Base-by-base conservation (phyloP, 2,797 vertebrate genomes). In the Onychomys leucogaster region DNA sequence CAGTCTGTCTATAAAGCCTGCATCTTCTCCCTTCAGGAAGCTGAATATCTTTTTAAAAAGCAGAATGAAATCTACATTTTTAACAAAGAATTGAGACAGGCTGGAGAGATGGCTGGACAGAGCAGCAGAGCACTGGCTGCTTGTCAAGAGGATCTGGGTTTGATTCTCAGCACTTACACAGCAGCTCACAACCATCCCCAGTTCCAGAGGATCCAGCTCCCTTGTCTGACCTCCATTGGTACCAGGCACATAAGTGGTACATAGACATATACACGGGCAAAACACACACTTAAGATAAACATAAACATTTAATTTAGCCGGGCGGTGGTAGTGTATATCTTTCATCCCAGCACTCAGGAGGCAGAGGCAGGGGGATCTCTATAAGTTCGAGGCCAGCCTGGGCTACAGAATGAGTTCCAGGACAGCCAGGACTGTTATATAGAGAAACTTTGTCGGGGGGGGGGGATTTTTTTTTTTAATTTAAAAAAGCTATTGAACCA, bases 11-110 rank as follows among this genome's bases (percentile, higher is more conserved):
- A 32, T 61, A 90, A 92, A 92, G 4, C 25, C 37, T 57, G 34
- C 82, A 12, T n/a, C n/a, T 88, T 75, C 76, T 80, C 43, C 59
- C 65, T 91, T 92, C 59, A 73, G 59, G 21, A 25, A 82, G n/a
- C 57, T 90, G 21, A 84, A 57, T 94, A 75, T 4, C 49, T 92
- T 92, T 94, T 94, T 61, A 57, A 89, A 90, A 84, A 65, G 5
- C 32, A 76, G 41, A 69, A 69, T 57, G 16, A 27, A 89, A 46
- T 57, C 10, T 29, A 7, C 21, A 55, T 32, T 57, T 2, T 19
- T 84, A 65, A 21, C 43, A 49, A 85, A 67, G 17, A 49, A 34
- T 67, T 67, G 61, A 85, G 61, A 29, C 61, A 49, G 61, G 29
- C 11, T 67, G 83, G 61, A 85, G 82, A 67, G 61, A 67, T 13